Evolutionary conservation across 2,888 invertebrate genomes (phyloP).

Genomic region (Subacronicta megacephala): DNA sequence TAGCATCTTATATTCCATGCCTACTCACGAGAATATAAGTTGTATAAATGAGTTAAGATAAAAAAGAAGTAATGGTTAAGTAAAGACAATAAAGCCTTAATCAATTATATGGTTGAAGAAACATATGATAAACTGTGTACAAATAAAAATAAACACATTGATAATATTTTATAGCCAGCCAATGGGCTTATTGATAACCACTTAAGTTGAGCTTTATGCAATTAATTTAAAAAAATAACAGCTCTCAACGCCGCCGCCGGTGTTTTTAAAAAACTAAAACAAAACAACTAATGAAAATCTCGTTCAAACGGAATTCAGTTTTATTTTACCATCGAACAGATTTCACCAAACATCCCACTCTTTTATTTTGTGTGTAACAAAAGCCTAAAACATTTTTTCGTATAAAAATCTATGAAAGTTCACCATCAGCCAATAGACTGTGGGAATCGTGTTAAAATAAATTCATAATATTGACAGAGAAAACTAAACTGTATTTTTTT

Average conservation of each 20-base stretch:
- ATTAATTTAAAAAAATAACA: slow-evolving; percentile 26
- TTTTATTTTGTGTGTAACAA: slow-evolving; percentile 35
- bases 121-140: neutral
- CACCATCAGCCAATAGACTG: slow-evolving; percentile 2
- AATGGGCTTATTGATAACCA: neutral
- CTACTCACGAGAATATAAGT: too few relatives aligned
- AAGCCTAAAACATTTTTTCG: slow-evolving; percentile 26
- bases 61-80: too few relatives aligned
- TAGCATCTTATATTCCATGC: too few relatives aligned
- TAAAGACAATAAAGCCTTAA: too few relatives aligned
- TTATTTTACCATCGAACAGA: slow-evolving; percentile 38
- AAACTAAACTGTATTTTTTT: neutral
- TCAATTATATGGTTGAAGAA: neutral
- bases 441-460: slow-evolving; percentile 13
- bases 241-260: slow-evolving; percentile 1
- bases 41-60: too few relatives aligned
- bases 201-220: slow-evolving; percentile 5
- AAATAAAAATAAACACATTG: neutral
- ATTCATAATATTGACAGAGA: slow-evolving; percentile 3
- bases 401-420: slow-evolving; percentile 21
- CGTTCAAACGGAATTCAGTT: slow-evolving; percentile 16
- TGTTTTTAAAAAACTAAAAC: slow-evolving; percentile 13
- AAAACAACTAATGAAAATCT: slow-evolving; percentile 24
- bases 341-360: slow-evolving; percentile 19
- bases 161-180: neutral